A percentile compares a stretch with the other conserved stretches of the same genome.
phyloP scores from a whole-genome alignment of 2,888 invertebrate species.

The Phortica okadai region DNA sequence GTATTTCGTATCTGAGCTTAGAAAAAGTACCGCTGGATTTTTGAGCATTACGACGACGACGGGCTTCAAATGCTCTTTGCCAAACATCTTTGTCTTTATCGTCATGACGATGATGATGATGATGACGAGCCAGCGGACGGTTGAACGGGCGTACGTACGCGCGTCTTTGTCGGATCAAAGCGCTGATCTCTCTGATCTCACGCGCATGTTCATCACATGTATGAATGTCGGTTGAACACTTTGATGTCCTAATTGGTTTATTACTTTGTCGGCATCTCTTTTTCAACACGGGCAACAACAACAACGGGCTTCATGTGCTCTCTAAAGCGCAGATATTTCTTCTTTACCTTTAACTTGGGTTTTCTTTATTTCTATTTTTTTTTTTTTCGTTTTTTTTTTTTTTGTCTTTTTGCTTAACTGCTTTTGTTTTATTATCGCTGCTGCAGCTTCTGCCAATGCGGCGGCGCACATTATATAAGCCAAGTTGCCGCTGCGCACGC shows the following conservation, averaged over 20 bases:
- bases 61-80: background rate
- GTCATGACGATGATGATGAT: background rate
- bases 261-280: conserved; percentile 75
- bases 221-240: conserved; percentile 68
- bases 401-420: conserved; percentile 22
- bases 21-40: background rate
- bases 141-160: background rate
- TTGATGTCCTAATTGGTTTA: conserved; percentile 76
- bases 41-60: background rate
- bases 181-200: conserved; percentile 67
- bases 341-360: background rate
- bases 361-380: conserved; percentile 2
- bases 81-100: background rate
- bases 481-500: conserved; percentile 1
- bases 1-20: background rate
- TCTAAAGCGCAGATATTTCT: conserved; percentile 43
- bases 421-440: conserved; percentile 29
- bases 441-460: background rate
- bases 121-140: background rate
- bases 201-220: conserved; percentile 26
- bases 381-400: background rate
- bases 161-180: conserved; percentile 62
- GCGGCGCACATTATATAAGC: background rate
- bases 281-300: conserved; percentile 38
- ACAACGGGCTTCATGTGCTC: conserved; percentile 51